Evolutionary conservation across 2,113 vertebrate species (phyloP).

Genomic region (Myxocyprinus asiaticus): DNA sequence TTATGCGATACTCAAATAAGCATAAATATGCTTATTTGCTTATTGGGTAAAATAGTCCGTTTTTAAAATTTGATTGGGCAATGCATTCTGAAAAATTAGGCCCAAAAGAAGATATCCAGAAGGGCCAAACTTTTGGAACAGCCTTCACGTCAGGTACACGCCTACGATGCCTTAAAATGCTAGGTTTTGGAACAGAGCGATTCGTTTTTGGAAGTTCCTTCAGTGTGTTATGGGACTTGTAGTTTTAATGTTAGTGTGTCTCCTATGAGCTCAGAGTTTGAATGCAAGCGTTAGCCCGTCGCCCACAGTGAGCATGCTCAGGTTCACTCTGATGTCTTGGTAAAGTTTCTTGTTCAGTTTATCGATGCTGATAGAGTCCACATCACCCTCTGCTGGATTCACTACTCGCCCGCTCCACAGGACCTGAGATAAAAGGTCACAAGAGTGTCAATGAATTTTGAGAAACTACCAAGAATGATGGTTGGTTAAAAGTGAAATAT

Average conservation of each 20-base stretch:
- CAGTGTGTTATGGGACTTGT: not conserved
- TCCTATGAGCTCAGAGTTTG: slow-evolving; percentile 67
- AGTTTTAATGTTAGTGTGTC: not conserved
- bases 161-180: too few relatives aligned
- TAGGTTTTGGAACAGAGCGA: not conserved
- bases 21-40: too few relatives aligned
- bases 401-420: slow-evolving; percentile 84
- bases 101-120: too few relatives aligned
- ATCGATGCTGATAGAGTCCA: slow-evolving; percentile 74
- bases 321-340: slow-evolving; percentile 78
- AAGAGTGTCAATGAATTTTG: too few relatives aligned
- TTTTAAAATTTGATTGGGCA: too few relatives aligned
- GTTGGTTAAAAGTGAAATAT: too few relatives aligned
- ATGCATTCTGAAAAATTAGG: not conserved
- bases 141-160: not conserved
- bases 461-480: too few relatives aligned
- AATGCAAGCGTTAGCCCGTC: slow-evolving; percentile 88
- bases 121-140: not conserved
- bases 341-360: slow-evolving; percentile 89
- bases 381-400: slow-evolving; percentile 71
- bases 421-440: slow-evolving; percentile 71
- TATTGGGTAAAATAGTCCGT: too few relatives aligned
- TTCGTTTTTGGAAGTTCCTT: not conserved
- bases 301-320: slow-evolving; percentile 88
- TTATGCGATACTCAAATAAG: too few relatives aligned